These are phyloP conservation scores for Petrocephalus microphthalmus DNA, from an alignment of 2,113 vertebrate genomes.

Conservation along the genomic window DNA sequence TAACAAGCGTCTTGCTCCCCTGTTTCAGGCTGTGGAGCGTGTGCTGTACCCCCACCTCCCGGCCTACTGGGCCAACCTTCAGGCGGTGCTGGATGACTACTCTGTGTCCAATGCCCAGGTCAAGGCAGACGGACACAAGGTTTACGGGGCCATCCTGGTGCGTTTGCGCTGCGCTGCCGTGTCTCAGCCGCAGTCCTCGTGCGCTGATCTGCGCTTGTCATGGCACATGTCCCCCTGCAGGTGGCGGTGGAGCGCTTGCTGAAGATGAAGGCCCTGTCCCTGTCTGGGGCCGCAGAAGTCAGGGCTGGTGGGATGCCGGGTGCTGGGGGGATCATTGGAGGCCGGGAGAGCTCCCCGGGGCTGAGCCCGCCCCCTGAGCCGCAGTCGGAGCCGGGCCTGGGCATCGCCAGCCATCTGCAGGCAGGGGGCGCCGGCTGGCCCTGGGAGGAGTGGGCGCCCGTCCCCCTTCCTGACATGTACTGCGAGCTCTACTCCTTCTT, in stretches of 20 bases:
- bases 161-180: slow-evolving; percentile 23
- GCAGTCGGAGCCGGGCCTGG: slow-evolving; percentile 51
- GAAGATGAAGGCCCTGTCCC: slow-evolving; percentile 77
- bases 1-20: background rate
- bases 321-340: slow-evolving; percentile 35
- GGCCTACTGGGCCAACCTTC: slow-evolving; percentile 85
- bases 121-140: slow-evolving; percentile 87
- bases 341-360: slow-evolving; percentile 59
- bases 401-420: slow-evolving; percentile 64
- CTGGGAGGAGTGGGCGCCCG: slow-evolving; percentile 56
- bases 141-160: slow-evolving; percentile 87
- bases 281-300: slow-evolving; percentile 44
- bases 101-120: slow-evolving; percentile 89
- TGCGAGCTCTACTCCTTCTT: slow-evolving; percentile 84
- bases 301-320: background rate
- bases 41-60: slow-evolving; percentile 83
- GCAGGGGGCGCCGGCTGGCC: slow-evolving; percentile 51
- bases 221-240: slow-evolving; percentile 44
- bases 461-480: slow-evolving; percentile 74
- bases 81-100: slow-evolving; percentile 82
- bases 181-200: background rate
- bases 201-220: too few species aligned
- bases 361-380: slow-evolving; percentile 68
- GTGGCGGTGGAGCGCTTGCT: slow-evolving; percentile 83
- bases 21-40: slow-evolving; percentile 74